phyloP scores from a whole-genome alignment of 2,797 vertebrate genomes.

The Cirrhinus molitorella region DNA sequence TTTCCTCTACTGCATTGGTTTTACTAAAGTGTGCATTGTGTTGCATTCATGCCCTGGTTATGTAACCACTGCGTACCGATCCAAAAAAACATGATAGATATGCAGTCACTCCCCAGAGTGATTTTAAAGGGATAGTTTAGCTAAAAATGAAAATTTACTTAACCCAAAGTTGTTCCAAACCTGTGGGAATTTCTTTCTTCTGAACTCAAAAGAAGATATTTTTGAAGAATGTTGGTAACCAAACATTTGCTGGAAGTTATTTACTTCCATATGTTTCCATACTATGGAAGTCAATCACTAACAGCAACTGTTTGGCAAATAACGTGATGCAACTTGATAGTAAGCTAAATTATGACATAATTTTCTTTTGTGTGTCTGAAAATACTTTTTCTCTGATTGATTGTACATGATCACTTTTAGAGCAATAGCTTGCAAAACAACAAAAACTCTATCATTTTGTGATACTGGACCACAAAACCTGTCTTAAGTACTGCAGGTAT shows the following conservation, averaged over 20 bases:
- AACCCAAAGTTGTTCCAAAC: background rate
- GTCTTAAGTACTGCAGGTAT: too few relatives aligned
- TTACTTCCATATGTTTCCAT: background rate
- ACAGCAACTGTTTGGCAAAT: background rate
- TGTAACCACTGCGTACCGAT: background rate
- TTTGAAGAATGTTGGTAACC: background rate
- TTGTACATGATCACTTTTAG: background rate
- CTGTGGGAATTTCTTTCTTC: too few relatives aligned
- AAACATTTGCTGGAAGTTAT: background rate
- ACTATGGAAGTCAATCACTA: background rate
- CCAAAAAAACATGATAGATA: background rate
- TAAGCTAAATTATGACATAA: background rate
- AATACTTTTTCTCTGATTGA: background rate
- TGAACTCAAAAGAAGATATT: background rate
- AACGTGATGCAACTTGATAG: background rate
- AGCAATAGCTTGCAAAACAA: background rate
- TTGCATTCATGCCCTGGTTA: constrained; percentile 1
- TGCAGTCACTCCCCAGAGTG: background rate
- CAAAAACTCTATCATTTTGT: background rate
- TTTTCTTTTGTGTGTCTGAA: background rate
- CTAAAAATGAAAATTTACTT: background rate
- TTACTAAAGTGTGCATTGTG: background rate
- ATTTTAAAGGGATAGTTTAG: background rate
- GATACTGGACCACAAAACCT: too few relatives aligned
- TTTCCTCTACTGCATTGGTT: background rate